phyloP scores from a whole-genome alignment of 2,113 vertebrate genomes.

The Oxyruncus cristatus region DNA sequence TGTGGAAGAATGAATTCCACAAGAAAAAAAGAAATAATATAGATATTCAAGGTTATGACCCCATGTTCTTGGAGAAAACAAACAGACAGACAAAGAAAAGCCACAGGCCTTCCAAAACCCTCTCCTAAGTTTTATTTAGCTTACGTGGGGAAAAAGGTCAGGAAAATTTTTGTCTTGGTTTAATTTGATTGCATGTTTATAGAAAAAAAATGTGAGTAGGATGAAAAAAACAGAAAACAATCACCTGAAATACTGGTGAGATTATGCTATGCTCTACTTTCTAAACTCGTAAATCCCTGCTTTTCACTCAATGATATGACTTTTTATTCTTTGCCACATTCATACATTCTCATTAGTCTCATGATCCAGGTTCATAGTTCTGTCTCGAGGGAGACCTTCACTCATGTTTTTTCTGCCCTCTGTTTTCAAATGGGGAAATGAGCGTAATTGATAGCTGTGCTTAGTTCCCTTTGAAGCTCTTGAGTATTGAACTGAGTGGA shows the following conservation, averaged over 20 bases:
- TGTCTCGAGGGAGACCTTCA: neutral
- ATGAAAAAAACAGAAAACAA: neutral
- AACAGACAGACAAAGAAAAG: neutral
- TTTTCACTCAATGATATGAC: neutral
- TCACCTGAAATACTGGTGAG: neutral
- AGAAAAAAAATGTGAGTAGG: neutral
- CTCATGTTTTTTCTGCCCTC: constrained; percentile 18
- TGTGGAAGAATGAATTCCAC: neutral
- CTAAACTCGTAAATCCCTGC: neutral
- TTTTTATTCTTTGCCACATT: constrained; percentile 19
- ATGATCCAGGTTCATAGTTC: constrained; percentile 17
- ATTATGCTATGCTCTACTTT: neutral
- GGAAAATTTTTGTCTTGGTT: neutral
- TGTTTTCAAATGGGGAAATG: constrained; percentile 17
- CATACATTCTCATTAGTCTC: constrained; percentile 32
- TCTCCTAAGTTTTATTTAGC: neutral
- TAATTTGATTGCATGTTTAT: neutral
- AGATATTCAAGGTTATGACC: neutral
- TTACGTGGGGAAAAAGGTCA: neutral
- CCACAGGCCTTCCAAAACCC: neutral
- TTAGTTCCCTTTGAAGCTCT: constrained; percentile 5
- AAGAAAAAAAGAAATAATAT: neutral
- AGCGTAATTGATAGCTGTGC: constrained; percentile 29
- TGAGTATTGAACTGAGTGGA: neutral
- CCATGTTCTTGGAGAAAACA: neutral